These are phyloP conservation scores for Leptinotarsa rubiginosa DNA, from an alignment of 2,888 invertebrate genomes.

Conservation along the genomic window DNA sequence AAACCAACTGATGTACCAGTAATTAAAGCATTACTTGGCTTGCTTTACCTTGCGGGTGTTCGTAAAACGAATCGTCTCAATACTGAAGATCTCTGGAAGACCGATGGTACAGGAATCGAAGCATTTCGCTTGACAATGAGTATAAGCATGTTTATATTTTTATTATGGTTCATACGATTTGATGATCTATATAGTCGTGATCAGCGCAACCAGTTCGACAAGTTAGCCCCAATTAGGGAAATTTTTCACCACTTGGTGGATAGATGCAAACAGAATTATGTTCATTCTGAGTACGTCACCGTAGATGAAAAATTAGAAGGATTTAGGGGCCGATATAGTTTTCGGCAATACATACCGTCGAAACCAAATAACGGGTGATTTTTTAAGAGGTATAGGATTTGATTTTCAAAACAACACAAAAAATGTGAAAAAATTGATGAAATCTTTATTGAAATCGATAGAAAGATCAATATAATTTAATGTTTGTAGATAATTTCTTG, in stretches of 20 bases:
- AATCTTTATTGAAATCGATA: too few species aligned
- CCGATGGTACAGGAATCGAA: slow-evolving; percentile 29
- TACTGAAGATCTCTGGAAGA: slow-evolving; percentile 25
- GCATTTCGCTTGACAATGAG: slow-evolving; percentile 24
- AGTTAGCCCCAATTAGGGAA: slow-evolving; percentile 11
- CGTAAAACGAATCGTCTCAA: slow-evolving; percentile 19
- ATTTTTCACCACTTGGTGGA: slow-evolving; percentile 21
- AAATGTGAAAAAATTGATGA: too few species aligned
- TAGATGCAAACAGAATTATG: slow-evolving; percentile 12
- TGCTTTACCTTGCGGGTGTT: slow-evolving; percentile 26
- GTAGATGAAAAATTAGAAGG: slow-evolving; percentile 7
- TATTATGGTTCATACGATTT: slow-evolving; percentile 27
- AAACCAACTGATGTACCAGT: slow-evolving; percentile 22
- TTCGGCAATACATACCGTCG: too few species aligned
- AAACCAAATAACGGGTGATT: too few species aligned
- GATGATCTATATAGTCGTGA: slow-evolving; percentile 26
- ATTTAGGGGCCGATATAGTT: neutral
- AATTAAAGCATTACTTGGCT: slow-evolving; percentile 26
- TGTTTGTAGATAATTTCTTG: too few species aligned
- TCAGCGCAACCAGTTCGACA: slow-evolving; percentile 8
- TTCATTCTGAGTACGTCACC: neutral
- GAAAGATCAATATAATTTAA: too few species aligned
- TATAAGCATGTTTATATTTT: slow-evolving; percentile 22
- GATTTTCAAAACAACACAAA: too few species aligned
- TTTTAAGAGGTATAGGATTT: too few species aligned